These are phyloP conservation scores for Elysia chlorotica DNA, from an alignment of 1,140 invertebrate species.

Conservation along the genomic window DNA sequence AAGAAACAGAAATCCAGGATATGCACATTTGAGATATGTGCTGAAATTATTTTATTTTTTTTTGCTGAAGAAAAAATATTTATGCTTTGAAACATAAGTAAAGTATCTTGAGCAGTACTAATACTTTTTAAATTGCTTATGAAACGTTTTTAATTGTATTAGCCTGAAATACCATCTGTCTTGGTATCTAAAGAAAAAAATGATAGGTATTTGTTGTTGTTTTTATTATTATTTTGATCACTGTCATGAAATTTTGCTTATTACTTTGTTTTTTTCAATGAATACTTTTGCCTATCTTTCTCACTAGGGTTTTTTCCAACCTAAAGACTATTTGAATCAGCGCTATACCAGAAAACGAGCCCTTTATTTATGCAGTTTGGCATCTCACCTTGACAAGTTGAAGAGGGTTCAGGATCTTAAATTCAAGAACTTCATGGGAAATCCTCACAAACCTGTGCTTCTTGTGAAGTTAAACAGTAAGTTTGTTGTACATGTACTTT, in stretches of 20 bases:
- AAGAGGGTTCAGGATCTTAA: constrained; percentile 64
- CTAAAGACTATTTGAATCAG: constrained; percentile 78
- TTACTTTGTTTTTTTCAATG: too few species aligned
- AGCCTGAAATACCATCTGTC: not conserved
- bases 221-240: constrained; percentile 1
- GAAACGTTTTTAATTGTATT: too few species aligned
- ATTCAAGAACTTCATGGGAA: constrained; percentile 63
- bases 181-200: not conserved
- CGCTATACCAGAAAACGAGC: constrained; percentile 80
- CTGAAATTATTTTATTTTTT: not conserved
- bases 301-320: constrained; percentile 46
- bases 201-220: not conserved
- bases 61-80: not conserved
- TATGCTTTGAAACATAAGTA: not conserved
- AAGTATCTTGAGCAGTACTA: too few species aligned
- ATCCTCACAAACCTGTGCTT: constrained; percentile 73
- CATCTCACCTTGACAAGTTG: constrained; percentile 65
- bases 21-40: not conserved
- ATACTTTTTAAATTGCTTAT: too few species aligned
- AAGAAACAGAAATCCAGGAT: too few species aligned
- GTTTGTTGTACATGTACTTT: not conserved
- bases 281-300: too few species aligned
- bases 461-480: constrained; percentile 67
- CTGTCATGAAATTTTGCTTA: too few species aligned
- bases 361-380: constrained; percentile 77